Evolutionary conservation across 2,888 invertebrate genomes (phyloP), one percentile per base, ranked within the genome.

Genomic region (Druceiella hillmani): DNA sequence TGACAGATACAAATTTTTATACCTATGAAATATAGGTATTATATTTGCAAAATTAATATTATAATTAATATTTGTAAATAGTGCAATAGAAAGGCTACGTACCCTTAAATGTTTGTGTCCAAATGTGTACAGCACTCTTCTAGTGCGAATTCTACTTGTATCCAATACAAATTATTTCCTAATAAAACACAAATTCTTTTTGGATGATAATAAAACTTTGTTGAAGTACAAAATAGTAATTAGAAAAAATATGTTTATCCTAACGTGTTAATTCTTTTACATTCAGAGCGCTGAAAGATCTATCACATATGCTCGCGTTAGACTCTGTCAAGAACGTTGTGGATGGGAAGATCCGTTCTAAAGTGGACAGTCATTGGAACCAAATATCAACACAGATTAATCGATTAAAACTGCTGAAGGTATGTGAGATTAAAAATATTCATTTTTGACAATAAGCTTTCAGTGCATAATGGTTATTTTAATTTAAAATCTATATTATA

Each of bases 321-420:
- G 52, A 52, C 6, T 36, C 33, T 3, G 43, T 41, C 29, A 43
- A 50, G 0, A 59, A 61, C 33, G 54, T 54, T 11, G 50, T 46
- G 4, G 73, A 74, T 36, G 64, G 66, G 26, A 66, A 64, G 17
- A 57, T 79, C n/a, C 66, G 62, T 44, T 52, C 56, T 2, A 74
- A 74, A 52, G 67, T 83, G 5, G 78, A 80, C 36, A 66, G 70
- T n/a, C 81, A 82, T 50, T 73, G 76, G 57, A 60, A 63, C 9
- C 77, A 77, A 30, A 75, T 83, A 43, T 76, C 79, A 7, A 70
- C 75, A 4, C 83, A 83, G 56, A 76, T 83, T 38, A 75, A 75
- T 38, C 73, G 81, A 44, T 63, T 84, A 6, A 83, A 82, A 56
- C 61, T 74, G 46, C 64, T 83, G 27, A 79, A 81, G 69, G 83